Conservation (phyloP, 2,888 invertebrate genomes). For the Meteorus colon region DNA sequence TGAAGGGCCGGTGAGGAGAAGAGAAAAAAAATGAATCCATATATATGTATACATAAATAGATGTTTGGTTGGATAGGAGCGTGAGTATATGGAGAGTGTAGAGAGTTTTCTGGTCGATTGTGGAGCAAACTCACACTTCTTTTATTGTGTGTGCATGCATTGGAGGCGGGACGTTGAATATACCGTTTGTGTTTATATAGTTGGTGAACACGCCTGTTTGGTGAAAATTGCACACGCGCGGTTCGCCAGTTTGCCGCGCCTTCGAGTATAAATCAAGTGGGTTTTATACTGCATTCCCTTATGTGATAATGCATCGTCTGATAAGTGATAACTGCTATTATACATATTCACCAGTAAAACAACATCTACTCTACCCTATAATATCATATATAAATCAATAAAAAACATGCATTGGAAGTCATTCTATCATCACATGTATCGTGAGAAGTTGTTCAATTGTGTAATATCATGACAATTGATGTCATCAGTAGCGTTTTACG, state of each 20-base stretch:
- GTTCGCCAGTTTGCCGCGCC: constrained; percentile 24
- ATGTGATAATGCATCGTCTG: neutral
- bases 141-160: constrained; percentile 24
- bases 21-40: neutral
- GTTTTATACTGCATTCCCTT: neutral
- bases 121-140: neutral
- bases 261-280: constrained; percentile 28
- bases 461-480: neutral
- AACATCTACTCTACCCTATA: neutral
- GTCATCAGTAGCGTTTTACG: constrained; percentile 15
- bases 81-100: neutral
- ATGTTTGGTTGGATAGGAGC: neutral
- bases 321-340: neutral
- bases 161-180: constrained; percentile 15
- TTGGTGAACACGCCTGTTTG: constrained; percentile 13
- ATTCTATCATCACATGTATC: neutral
- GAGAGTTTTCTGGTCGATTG: constrained; percentile 23
- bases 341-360: neutral
- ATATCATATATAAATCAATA: neutral
- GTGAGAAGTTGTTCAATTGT: neutral
- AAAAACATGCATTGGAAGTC: neutral
- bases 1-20: neutral
- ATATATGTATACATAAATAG: neutral
- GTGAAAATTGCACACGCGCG: constrained; percentile 15
- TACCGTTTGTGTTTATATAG: neutral